Conservation (phyloP, 1,140 invertebrate genomes). For the Apis cerana region DNA sequence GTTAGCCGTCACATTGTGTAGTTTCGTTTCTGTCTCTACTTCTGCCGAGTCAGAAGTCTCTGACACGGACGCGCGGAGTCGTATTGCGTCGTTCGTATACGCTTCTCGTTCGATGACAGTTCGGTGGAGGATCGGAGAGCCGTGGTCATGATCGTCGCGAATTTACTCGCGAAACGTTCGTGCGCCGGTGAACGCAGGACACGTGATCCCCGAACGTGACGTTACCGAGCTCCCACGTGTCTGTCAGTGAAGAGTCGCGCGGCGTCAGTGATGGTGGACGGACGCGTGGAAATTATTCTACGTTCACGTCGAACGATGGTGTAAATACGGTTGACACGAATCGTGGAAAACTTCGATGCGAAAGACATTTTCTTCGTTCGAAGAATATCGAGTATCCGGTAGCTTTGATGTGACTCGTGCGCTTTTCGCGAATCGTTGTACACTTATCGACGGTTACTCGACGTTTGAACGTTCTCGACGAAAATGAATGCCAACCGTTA, state of each 20-base stretch:
- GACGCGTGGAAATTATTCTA: background rate
- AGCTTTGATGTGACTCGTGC: too few species aligned
- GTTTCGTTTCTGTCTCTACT: conserved; percentile 78
- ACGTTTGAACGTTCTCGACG: too few species aligned
- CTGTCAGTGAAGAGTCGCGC: conserved; percentile 11
- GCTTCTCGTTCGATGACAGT: conserved; percentile 35
- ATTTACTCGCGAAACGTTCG: conserved; percentile 2
- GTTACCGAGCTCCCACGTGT: conserved; percentile 35
- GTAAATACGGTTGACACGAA: background rate
- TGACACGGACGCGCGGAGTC: conserved; percentile 71
- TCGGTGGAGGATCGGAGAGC: background rate
- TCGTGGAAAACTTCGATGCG: background rate
- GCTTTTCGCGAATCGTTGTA: too few species aligned
- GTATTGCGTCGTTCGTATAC: conserved; percentile 61
- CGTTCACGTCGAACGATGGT: background rate
- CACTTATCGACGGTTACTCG: too few species aligned
- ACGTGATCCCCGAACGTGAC: conserved; percentile 28
- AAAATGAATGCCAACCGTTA: background rate
- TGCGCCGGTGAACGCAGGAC: conserved; percentile 15
- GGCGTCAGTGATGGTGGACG: background rate
- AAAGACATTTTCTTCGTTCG: background rate
- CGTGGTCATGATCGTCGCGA: background rate
- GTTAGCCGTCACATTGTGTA: conserved; percentile 77
- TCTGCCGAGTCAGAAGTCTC: conserved; percentile 74
- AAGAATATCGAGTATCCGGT: background rate